Evolutionary conservation across 2,888 invertebrate species (phyloP), one percentile per base, ranked within the genome.

Genomic region (Heliconius cydno): DNA sequence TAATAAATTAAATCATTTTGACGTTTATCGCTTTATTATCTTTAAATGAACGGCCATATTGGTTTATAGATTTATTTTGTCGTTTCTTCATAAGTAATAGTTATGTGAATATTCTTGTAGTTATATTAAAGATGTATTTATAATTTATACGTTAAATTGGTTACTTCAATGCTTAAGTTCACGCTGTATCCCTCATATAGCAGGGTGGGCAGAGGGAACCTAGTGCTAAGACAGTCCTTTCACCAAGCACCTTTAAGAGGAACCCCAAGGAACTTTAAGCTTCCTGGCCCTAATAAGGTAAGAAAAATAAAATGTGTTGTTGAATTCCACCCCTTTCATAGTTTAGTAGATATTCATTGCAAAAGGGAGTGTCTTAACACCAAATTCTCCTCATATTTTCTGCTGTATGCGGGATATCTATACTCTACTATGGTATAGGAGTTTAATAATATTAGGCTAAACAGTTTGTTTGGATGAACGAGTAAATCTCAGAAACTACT

Each of bases 21-120:
- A 90, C 90, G 79, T 88, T 91, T 86, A 90, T 91, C 81, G 87
- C 90, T 91, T 88, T 87, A 90, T 90, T 88, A 89, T 87, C 86
- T 86, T 84, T 84, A 82, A 83, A 83, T 83, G 82, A 83, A 84
- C 81, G 83, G 85, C 87, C 87, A 81, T 81, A 78, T 79, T 81
- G 63, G 75, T 74, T 63, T 57, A 57, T 66, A 30, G 3, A 68
- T 68, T 68, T 38, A 74, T 70, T 76, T 63, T 30, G 60, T 46
- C 60, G 72, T 30, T 72, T 28, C n/a, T n/a, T 22, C 52, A 72
- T 46, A 52, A 15, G 13, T 63, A 60, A 60, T 60, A 60, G n/a
- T 60, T 60, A 60, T 12, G n/a, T 60, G n/a, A 60, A 60, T 60
- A 60, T 60, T n/a, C 60, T 60, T 60, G n/a, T n/a, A 10, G 10